Base-by-base conservation (phyloP, 2,888 invertebrate species). In the Cancer borealis region DNA sequence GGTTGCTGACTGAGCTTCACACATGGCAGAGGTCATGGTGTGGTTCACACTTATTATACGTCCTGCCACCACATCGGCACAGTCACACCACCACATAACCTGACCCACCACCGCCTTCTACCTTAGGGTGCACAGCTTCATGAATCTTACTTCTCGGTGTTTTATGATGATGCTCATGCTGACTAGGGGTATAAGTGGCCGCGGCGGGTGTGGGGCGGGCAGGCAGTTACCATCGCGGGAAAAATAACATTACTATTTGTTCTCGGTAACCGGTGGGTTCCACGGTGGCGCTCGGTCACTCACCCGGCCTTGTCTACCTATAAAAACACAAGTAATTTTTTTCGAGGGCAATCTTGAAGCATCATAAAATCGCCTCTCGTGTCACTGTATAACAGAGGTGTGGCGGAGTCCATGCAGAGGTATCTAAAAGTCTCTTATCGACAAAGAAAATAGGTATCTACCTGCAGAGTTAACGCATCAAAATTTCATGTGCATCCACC, bases 221-320 rank as follows among this genome's bases (percentile, higher is more conserved):
- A 79, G 30, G 79, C 79, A 79, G 30, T 30, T 30, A 79, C 30
- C 21, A 26, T 30, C 30, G 30, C 26, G 30, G 79, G 26, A 6
- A 39, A 26, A 30, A 3, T 10, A 30, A 10, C 79, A 79, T 79
- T 30, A 79, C 30, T 79, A 30, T 79, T 79, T 79, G 79, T 79
- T 30, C 30, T 30, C 79, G 30, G 8, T 66, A 66, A 66, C 66
- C 66, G 21, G 66, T 21, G 66, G n/a, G 30, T 79, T 30, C 30
- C 79, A 79, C 66, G 21, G 66, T n/a, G 66, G 79, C 17, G 54
- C 26, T 26, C 79, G 79, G 79, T 79, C 79, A 79, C 79, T 79
- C 79, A 79, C 79, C 79, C 79, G 30, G 79, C 66, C 66, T 66
- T n/a, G 66, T 66, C 66, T 3, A 21, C 21, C 66, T 21, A 21